Percentiles rank a stretch among this genome's conserved stretches.
phyloP scores from a whole-genome alignment of 1,140 invertebrate genomes.

The Lutraria rhynchaena region DNA sequence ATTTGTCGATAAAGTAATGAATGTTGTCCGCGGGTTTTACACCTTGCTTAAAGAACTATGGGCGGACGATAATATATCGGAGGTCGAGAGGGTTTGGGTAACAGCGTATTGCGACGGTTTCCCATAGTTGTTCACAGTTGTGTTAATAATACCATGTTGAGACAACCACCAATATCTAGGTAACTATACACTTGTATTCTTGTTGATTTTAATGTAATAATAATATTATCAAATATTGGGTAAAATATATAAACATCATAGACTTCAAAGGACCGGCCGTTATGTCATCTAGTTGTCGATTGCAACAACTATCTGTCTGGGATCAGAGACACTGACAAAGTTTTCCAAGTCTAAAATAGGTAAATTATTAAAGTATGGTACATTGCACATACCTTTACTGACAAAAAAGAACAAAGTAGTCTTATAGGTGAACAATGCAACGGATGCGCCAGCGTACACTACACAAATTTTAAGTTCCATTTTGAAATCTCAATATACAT shows the following conservation, averaged over 20 bases:
- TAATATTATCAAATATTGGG: constrained; percentile 37
- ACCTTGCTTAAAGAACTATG: constrained; percentile 1
- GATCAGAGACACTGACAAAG: too few relatives aligned
- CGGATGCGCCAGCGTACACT: too few relatives aligned
- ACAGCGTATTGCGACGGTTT: constrained; percentile 19
- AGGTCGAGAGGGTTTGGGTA: background rate
- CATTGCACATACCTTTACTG: too few relatives aligned
- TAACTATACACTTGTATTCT: constrained; percentile 27
- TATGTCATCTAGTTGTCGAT: background rate
- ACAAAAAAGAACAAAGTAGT: too few relatives aligned
- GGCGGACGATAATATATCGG: constrained; percentile 9
- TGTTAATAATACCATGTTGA: background rate
- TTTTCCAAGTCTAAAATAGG: too few relatives aligned
- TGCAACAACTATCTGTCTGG: too few relatives aligned
- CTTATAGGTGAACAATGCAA: too few relatives aligned
- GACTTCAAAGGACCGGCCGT: constrained; percentile 34
- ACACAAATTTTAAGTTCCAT: too few relatives aligned
- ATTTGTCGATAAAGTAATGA: background rate
- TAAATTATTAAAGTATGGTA: too few relatives aligned
- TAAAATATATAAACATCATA: constrained; percentile 33
- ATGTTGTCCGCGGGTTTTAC: constrained; percentile 28
- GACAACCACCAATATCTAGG: constrained; percentile 24
- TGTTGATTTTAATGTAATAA: constrained; percentile 4
- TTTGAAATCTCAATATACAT: too few relatives aligned
- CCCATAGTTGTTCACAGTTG: constrained; percentile 10